Conservation (phyloP, 2,888 invertebrate species). For the Chrysodeixis includens region DNA sequence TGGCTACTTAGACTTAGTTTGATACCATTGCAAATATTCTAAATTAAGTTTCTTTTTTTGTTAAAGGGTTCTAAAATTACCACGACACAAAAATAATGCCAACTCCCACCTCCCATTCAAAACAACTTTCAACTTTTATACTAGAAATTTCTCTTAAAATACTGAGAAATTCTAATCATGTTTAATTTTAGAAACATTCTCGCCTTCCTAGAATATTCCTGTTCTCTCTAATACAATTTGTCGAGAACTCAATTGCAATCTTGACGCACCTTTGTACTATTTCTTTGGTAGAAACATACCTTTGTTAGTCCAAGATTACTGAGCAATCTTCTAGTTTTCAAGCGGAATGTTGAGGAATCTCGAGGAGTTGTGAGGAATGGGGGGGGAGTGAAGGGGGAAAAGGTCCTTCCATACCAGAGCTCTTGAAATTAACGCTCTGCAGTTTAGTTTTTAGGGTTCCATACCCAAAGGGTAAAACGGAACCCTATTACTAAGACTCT, state of each 20-base stretch:
- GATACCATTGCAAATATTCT: too few relatives aligned
- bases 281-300: background rate
- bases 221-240: background rate
- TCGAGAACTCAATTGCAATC: constrained; percentile 1
- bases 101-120: background rate
- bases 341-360: background rate
- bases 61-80: too few relatives aligned
- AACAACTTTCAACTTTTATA: background rate
- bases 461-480: too few relatives aligned
- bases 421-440: background rate
- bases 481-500: too few relatives aligned
- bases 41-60: too few relatives aligned
- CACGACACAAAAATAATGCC: too few relatives aligned
- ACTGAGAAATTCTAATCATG: background rate
- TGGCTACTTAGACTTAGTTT: too few relatives aligned
- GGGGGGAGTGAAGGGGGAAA: background rate
- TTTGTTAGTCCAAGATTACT: background rate
- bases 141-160: background rate
- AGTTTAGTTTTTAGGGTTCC: background rate
- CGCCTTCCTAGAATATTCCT: background rate
- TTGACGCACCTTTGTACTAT: background rate
- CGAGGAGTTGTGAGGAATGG: background rate
- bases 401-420: background rate
- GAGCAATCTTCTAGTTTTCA: background rate
- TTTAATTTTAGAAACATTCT: constrained; percentile 1